These are phyloP conservation scores for Intellagama lesueurii DNA, from an alignment of 2,797 vertebrate species.

Conservation along the genomic window DNA sequence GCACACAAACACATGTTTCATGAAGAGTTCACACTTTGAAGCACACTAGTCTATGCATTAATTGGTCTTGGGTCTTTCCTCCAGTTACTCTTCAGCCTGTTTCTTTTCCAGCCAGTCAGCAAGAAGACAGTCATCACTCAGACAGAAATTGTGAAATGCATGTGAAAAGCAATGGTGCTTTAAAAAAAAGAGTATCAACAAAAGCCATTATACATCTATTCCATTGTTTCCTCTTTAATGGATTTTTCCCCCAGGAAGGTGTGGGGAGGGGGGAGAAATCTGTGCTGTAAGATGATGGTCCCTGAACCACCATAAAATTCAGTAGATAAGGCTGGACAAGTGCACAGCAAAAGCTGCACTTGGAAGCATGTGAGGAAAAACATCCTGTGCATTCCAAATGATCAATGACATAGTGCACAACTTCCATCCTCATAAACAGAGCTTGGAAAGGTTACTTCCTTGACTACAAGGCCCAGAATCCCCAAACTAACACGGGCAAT, in stretches of 20 bases:
- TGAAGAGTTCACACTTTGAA: too few relatives aligned
- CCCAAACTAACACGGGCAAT: too few relatives aligned
- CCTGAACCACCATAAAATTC: background rate
- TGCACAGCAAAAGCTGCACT: background rate
- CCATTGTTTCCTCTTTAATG: background rate
- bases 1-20: background rate
- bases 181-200: background rate
- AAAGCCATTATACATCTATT: background rate
- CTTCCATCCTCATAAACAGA: background rate
- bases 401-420: background rate
- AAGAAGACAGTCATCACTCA: background rate
- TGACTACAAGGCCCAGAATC: too few relatives aligned
- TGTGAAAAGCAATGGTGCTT: background rate
- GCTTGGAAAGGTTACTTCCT: too few relatives aligned
- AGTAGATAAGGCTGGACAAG: background rate
- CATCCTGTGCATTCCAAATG: background rate
- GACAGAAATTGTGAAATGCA: background rate
- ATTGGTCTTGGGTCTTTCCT: background rate
- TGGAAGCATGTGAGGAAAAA: background rate
- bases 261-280: background rate
- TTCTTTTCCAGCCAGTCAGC: background rate
- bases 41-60: too few relatives aligned
- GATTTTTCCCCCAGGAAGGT: background rate
- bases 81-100: background rate
- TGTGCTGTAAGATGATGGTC: background rate